Percentiles rank a stretch among this genome's conserved stretches.
These are phyloP conservation scores for Syngnathus scovelli DNA, from an alignment of 2,113 vertebrate species.

Conservation along the genomic window DNA sequence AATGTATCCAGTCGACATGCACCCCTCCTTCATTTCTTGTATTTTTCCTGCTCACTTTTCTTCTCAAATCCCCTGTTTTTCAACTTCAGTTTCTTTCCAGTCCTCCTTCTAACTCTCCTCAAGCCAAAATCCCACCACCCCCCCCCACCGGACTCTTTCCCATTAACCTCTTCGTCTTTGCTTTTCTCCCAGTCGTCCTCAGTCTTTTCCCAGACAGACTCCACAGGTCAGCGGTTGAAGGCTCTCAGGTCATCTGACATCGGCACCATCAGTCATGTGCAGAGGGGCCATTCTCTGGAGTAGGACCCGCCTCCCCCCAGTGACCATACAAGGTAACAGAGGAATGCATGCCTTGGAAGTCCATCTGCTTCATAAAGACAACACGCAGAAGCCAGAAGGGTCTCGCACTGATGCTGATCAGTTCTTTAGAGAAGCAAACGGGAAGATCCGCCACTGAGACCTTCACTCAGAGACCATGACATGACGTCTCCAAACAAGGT, in stretches of 20 bases:
- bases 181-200: not conserved
- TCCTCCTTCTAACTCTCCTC: not conserved
- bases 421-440: not conserved
- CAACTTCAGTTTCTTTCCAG: slow-evolving; percentile 11
- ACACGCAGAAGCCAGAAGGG: slow-evolving; percentile 19
- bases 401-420: slow-evolving; percentile 14
- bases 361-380: slow-evolving; percentile 67
- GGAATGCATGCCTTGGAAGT: slow-evolving; percentile 56
- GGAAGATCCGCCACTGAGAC: not conserved
- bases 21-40: not conserved
- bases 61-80: slow-evolving; percentile 19
- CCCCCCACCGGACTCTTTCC: too few species aligned
- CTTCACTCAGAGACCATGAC: not conserved
- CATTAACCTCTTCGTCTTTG: not conserved
- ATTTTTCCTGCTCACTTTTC: slow-evolving; percentile 12
- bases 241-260: slow-evolving; percentile 63
- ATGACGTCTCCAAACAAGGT: not conserved
- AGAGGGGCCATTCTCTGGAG: slow-evolving; percentile 65
- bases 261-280: slow-evolving; percentile 70
- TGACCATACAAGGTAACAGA: slow-evolving; percentile 92
- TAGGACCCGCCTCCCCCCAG: slow-evolving; percentile 70
- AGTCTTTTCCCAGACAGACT: slow-evolving; percentile 34
- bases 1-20: slow-evolving; percentile 52
- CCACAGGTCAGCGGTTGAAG: slow-evolving; percentile 63
- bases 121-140: too few species aligned